phyloP scores from a whole-genome alignment of 92 coral and sea anemone genomes.

The Epizoanthus fatuus region DNA sequence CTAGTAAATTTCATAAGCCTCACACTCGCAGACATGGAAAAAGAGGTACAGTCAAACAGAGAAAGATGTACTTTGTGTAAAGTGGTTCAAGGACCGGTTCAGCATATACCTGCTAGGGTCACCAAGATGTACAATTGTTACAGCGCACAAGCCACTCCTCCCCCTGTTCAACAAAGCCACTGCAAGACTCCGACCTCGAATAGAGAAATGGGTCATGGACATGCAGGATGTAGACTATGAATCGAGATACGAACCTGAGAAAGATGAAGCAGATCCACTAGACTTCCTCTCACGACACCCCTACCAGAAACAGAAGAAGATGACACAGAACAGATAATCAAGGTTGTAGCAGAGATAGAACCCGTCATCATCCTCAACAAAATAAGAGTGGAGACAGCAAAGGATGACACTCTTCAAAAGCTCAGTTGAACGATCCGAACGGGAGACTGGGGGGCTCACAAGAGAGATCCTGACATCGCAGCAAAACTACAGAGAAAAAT shows the following conservation, averaged over 20 bases:
- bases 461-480: no score
- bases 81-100: constrained; percentile 54
- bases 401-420: constrained; percentile 4
- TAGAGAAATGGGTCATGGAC: constrained; percentile 68
- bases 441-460: no score
- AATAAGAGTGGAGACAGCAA: constrained; percentile 56
- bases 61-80: constrained; percentile 66
- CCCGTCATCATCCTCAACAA: constrained; percentile 51
- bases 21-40: constrained; percentile 62
- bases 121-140: no score
- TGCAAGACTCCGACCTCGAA: no score
- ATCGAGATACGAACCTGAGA: constrained; percentile 61
- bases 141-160: no score
- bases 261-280: not conserved
- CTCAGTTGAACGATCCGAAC: no score
- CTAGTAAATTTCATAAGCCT: constrained; percentile 77
- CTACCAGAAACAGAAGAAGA: no score
- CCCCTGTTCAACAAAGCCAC: no score
- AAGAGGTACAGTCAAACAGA: constrained; percentile 71
- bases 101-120: no score
- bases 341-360: not conserved
- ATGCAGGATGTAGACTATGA: constrained; percentile 65
- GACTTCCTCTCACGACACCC: constrained; percentile 42
- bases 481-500: no score
- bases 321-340: no score